Evolutionary conservation across 1,140 invertebrate genomes (phyloP), one percentile per base, ranked within the genome.

Genomic region (Anastatus disparis): DNA sequence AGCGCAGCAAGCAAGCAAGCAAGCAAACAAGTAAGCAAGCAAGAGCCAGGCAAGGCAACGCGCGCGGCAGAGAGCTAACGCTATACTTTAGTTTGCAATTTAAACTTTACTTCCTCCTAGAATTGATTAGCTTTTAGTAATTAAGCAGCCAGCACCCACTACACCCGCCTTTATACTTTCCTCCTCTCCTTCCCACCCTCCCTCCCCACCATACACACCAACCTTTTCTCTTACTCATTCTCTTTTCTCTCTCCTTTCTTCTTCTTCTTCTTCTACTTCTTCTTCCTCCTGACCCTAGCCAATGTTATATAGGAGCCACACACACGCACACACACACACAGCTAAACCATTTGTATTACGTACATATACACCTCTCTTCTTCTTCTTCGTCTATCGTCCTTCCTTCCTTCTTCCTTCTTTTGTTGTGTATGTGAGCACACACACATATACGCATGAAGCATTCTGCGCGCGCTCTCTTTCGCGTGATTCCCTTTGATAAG

Each of bases 1-100:
- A 84, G 84, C 81, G 80, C 79, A 82, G 80, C n/a, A n/a, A n/a
- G n/a, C n/a, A n/a, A n/a, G n/a, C n/a, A n/a, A n/a, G n/a, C n/a
- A n/a, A n/a, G n/a, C n/a, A n/a, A n/a, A n/a, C n/a, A n/a, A n/a
- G n/a, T n/a, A n/a, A n/a, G n/a, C n/a, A n/a, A n/a, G n/a, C n/a
- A n/a, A n/a, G n/a, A n/a, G n/a, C n/a, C n/a, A n/a, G n/a, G n/a
- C n/a, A n/a, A n/a, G n/a, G n/a, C n/a, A n/a, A n/a, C n/a, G n/a
- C 13, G 59, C 26, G 58, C 61, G 81, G 72, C 76, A 62, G 80
- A 73, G 77, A 77, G 78, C 75, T 78, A n/a, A 80, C 77, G 84
- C 83, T 86, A 86, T 86, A 86, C 84, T 85, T 86, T 85, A 86
- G 83, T 86, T 86, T 85, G 84, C 83, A 86, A 86, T 86, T 86